Evolutionary conservation across 2,113 vertebrate genomes (phyloP).

Genomic region (Muntiacus reevesi): DNA sequence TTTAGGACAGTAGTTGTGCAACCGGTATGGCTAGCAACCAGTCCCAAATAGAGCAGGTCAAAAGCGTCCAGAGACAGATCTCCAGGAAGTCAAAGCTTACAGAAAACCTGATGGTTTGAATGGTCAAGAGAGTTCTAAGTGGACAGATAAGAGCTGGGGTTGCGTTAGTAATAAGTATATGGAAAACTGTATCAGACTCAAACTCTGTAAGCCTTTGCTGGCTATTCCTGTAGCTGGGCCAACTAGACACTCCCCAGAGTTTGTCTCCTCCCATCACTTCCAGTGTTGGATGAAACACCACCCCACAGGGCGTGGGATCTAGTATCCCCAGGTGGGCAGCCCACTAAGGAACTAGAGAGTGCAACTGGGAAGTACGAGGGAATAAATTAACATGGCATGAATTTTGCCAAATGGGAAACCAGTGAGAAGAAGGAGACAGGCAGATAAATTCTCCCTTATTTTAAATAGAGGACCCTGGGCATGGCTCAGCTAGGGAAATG

Average conservation of each 20-base stretch:
- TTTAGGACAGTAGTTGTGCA: neutral
- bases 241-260: neutral
- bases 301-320: neutral
- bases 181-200: neutral
- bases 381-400: neutral
- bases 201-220: neutral
- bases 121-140: neutral
- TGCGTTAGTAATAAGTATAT: accelerated
- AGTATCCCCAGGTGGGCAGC: neutral
- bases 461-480: neutral
- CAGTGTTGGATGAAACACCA: neutral
- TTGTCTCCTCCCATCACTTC: neutral
- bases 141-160: neutral
- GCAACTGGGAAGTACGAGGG: neutral
- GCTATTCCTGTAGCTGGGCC: neutral
- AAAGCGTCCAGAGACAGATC: neutral
- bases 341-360: neutral
- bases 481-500: neutral
- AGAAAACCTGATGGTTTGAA: neutral
- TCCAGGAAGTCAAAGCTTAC: neutral
- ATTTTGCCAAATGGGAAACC: neutral
- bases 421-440: neutral
- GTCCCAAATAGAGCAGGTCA: neutral
- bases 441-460: neutral
- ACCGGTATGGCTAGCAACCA: neutral